These are phyloP conservation scores for Troides oblongomaculatus DNA, from an alignment of 2,888 invertebrate species.

Conservation along the genomic window DNA sequence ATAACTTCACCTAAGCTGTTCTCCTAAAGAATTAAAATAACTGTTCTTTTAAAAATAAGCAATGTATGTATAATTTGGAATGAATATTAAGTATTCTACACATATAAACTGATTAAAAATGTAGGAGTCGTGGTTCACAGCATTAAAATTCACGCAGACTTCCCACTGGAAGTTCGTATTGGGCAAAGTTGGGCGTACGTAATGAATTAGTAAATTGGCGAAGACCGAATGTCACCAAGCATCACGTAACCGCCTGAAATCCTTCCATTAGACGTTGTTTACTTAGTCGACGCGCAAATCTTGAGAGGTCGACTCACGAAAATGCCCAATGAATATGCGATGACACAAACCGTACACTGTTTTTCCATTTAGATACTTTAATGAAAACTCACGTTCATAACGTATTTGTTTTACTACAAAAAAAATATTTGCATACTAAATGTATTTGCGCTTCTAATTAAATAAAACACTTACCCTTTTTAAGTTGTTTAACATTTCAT, in stretches of 20 bases:
- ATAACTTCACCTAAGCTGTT: too few species aligned
- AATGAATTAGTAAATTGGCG: constrained; percentile 53
- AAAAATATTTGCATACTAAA: constrained; percentile 45
- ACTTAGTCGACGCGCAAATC: constrained; percentile 74
- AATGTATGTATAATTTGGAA: not conserved
- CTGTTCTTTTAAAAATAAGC: not conserved
- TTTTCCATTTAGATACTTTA: constrained; percentile 76
- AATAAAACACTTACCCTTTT: not conserved
- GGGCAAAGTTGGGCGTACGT: constrained; percentile 37
- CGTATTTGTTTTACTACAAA: constrained; percentile 69
- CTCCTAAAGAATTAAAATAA: too few species aligned
- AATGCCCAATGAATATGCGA: constrained; percentile 80
- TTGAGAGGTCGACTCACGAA: constrained; percentile 77
- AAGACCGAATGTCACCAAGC: constrained; percentile 61
- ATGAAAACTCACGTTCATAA: constrained; percentile 72
- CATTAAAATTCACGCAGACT: constrained; percentile 7
- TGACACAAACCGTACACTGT: constrained; percentile 78
- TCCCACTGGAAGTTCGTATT: constrained; percentile 8
- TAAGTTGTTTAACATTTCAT: too few species aligned
- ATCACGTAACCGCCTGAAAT: constrained; percentile 67
- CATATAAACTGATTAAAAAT: constrained; percentile 7
- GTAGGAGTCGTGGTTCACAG: constrained; percentile 9
- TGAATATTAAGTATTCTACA: not conserved
- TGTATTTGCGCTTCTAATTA: constrained; percentile 6
- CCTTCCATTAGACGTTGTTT: constrained; percentile 78